Evolutionary conservation across 92 coral and sea anemone genomes (phyloP).

Genomic region (Epizoanthus rinbou): DNA sequence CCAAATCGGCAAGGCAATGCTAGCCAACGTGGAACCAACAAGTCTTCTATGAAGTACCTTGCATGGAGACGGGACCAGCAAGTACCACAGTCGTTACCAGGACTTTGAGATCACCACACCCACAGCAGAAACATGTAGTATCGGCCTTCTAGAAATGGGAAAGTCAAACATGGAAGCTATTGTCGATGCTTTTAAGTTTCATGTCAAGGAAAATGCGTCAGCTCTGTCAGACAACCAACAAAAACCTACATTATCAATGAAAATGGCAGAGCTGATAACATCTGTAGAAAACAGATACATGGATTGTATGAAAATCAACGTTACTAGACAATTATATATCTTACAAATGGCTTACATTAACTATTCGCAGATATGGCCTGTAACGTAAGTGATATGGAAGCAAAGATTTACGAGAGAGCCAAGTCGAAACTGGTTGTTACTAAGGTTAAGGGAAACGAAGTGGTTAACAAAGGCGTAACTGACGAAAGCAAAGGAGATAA

Average conservation of each 20-base stretch:
- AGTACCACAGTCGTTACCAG: too few relatives aligned
- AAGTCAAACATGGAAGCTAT: slow-evolving; percentile 45
- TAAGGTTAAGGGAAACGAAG: too few relatives aligned
- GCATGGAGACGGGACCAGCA: too few relatives aligned
- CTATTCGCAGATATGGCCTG: too few relatives aligned
- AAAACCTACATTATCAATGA: slow-evolving; percentile 3
- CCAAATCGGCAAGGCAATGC: slow-evolving; percentile 51
- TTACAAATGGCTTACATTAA: too few relatives aligned
- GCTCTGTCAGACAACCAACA: slow-evolving; percentile 28
- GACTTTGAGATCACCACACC: slow-evolving; percentile 41
- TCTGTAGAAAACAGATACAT: slow-evolving; percentile 20
- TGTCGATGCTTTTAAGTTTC: slow-evolving; percentile 36
- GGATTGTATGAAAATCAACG: too few relatives aligned
- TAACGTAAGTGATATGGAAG: too few relatives aligned
- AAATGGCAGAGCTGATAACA: slow-evolving; percentile 47
- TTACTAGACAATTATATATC: too few relatives aligned
- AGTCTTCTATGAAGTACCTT: slow-evolving; percentile 43
- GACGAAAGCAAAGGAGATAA: too few relatives aligned
- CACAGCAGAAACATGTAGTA: slow-evolving; percentile 43
- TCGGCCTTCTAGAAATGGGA: slow-evolving; percentile 53
- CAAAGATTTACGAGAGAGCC: too few relatives aligned
- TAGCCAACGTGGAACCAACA: slow-evolving; percentile 33
- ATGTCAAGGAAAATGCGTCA: slow-evolving; percentile 44
- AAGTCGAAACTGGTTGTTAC: too few relatives aligned
- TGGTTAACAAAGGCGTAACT: too few relatives aligned